A percentile compares a stretch with the other conserved stretches of the same genome.
Conservation (phyloP, 2,888 invertebrate genomes). For the Theretra japonica region DNA sequence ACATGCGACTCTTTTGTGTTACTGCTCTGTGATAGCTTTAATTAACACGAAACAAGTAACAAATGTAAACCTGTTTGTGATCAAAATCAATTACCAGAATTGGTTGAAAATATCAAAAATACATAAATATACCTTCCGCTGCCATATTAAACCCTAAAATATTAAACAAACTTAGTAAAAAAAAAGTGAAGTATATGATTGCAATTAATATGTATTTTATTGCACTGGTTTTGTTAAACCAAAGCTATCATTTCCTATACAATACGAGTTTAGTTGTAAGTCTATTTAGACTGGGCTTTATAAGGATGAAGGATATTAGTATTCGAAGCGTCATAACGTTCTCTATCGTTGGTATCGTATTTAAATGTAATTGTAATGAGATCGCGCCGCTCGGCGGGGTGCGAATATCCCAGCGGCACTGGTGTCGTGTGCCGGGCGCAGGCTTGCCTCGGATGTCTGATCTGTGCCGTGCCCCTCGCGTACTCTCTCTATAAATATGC, state of each 20-base stretch:
- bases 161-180: no score
- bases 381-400: not conserved
- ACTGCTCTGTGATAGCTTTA: conserved; percentile 55
- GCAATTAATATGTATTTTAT: no score
- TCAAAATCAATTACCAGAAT: not conserved
- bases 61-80: not conserved
- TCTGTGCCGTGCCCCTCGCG: conserved; percentile 48
- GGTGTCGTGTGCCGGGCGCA: not conserved
- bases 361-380: not conserved
- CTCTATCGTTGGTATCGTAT: not conserved
- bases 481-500: conserved; percentile 63
- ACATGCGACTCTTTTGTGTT: conserved; percentile 65
- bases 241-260: no score
- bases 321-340: no score
- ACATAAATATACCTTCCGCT: not conserved
- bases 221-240: no score
- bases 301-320: no score
- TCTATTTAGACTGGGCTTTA: no score
- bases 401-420: not conserved
- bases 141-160: no score
- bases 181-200: no score
- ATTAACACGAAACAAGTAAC: conserved; percentile 45
- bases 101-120: not conserved
- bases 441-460: conserved; percentile 42
- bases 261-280: no score